A percentile compares a stretch with the other conserved stretches of the same genome.
These are phyloP conservation scores for Meteorus cinctellus DNA, from an alignment of 2,888 invertebrate genomes.

Conservation along the genomic window DNA sequence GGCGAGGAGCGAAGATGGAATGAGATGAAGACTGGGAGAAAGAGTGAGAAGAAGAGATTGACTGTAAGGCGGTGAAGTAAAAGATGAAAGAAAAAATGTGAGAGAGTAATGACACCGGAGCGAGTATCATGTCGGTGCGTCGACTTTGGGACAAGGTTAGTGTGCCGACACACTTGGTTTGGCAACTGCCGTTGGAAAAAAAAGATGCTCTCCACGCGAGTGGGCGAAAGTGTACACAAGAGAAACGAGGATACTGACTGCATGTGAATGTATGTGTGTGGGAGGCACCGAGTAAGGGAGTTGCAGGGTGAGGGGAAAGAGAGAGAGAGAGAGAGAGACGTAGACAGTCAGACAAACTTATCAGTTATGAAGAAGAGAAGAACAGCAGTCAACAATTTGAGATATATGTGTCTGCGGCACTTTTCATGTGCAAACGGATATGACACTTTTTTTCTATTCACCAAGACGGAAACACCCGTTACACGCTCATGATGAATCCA, in stretches of 20 bases:
- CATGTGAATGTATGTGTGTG: background rate
- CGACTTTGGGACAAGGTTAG: slow-evolving; percentile 66
- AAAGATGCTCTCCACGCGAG: slow-evolving; percentile 10
- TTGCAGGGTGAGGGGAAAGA: background rate
- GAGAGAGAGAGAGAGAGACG: background rate
- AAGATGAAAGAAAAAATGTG: slow-evolving; percentile 53
- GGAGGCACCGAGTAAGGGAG: too few relatives aligned
- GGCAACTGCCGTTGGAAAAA: slow-evolving; percentile 49
- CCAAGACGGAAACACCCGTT: background rate
- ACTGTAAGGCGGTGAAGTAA: slow-evolving; percentile 42
- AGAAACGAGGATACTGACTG: background rate
- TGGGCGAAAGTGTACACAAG: slow-evolving; percentile 21
- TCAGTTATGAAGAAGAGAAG: background rate
- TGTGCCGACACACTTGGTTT: slow-evolving; percentile 59
- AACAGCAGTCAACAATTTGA: background rate
- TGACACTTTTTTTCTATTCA: background rate
- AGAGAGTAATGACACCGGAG: slow-evolving; percentile 52
- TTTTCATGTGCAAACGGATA: background rate
- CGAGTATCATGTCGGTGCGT: slow-evolving; percentile 47
- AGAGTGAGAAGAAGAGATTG: slow-evolving; percentile 51
- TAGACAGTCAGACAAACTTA: slow-evolving; percentile 4
- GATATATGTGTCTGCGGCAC: slow-evolving; percentile 1
- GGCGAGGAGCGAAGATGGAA: background rate
- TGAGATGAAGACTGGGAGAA: slow-evolving; percentile 40
- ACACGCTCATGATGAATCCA: background rate